Base-by-base conservation (phyloP, 1,140 invertebrate genomes). In the Drosophila ercepeae region DNA sequence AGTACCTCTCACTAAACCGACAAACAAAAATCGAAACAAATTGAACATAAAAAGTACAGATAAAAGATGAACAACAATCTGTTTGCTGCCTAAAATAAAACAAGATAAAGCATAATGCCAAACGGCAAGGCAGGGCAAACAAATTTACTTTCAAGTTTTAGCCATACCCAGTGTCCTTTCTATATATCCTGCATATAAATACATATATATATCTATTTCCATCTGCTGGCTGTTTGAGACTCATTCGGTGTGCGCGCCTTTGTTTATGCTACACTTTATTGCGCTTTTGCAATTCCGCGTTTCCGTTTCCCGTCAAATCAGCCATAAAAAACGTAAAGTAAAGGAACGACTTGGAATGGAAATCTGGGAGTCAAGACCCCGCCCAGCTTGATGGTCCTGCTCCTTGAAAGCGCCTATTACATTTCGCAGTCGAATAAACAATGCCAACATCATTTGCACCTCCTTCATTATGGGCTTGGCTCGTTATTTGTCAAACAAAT, bases 241-340 rank as follows among this genome's bases (percentile, higher is more conserved):
- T 70, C 78, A 81, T 81, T 79, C 67, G 75, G 77, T 32, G 83
- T 59, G 77, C 73, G 77, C 69, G 77, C 82, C 82, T 86, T 86
- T 86, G 82, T 86, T 86, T 86, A 88, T 86, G 82, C 82, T 86
- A 88, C 82, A 86, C 82, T 86, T 86, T 88, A 86, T 86, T 86
- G 81, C 81, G 81, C 81, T 86, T 86, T 86, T 86, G 81, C 81
- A 86, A 86, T 86, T 86, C 79, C 81, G 81, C 81, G 81, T 86
- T 86, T 86, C 81, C 81, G 81, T 86, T 86, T 86, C 81, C 81
- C 75, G 81, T 86, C 81, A 86, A 86, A 88, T 86, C 81, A 86
- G 81, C 82, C 82, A 88, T 88, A 86, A 86, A 88, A 84, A 64
- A 57, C 60, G 70, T 45, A 45, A 57, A 64, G 58, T 32, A 41